A percentile compares a stretch with the other conserved stretches of the same genome.
phyloP scores from a whole-genome alignment of 2,113 vertebrate genomes.

The Suricata suricatta region DNA sequence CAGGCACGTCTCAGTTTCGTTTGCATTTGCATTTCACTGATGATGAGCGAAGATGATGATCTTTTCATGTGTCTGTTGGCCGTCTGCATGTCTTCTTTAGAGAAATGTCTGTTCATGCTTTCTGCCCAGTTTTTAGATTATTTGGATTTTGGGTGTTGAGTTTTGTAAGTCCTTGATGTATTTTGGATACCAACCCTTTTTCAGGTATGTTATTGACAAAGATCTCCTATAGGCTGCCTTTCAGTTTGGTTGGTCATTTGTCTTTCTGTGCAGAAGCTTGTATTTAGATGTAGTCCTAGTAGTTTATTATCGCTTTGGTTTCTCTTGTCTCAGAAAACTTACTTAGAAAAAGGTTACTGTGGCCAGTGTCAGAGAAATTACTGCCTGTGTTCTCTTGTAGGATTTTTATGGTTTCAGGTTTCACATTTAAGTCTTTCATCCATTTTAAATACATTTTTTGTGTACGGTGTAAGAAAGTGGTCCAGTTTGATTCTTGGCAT shows the following conservation, averaged over 20 bases:
- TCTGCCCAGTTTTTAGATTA: not conserved
- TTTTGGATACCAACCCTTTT: not conserved
- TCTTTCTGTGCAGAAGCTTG: not conserved
- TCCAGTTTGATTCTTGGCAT: not conserved
- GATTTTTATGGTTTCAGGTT: not conserved
- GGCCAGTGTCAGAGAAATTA: not conserved
- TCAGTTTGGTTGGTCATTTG: not conserved
- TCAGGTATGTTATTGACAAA: not conserved
- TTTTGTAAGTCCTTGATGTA: not conserved
- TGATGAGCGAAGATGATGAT: not conserved
- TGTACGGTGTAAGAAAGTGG: not conserved
- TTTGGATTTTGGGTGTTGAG: not conserved
- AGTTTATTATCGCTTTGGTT: not conserved
- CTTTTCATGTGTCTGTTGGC: not conserved
- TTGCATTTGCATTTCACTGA: not conserved
- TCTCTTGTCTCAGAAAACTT: not conserved
- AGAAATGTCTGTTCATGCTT: not conserved
- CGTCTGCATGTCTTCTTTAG: not conserved
- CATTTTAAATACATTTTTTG: not conserved
- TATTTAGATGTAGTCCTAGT: not conserved
- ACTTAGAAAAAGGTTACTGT: not conserved
- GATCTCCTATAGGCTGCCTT: not conserved
- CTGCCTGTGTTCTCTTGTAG: not conserved
- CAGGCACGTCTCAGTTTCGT: not conserved
- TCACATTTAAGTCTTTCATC: not conserved